Evolutionary conservation across 1,140 invertebrate genomes (phyloP).

Genomic region (Apocrypta bakeri): DNA sequence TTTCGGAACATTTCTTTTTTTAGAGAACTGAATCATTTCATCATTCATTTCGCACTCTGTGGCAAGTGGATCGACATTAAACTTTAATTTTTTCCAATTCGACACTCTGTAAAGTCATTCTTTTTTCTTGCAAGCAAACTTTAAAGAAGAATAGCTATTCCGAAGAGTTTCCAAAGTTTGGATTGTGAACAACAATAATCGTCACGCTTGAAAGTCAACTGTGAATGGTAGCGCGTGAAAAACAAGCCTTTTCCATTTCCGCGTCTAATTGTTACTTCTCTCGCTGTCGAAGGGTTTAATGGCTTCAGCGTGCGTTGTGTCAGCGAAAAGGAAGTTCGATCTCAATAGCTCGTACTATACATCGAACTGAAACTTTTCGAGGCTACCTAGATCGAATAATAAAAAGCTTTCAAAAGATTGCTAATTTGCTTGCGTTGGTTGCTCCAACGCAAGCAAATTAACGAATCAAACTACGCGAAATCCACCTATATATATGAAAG

Average conservation of each 20-base stretch:
- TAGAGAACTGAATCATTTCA: neutral
- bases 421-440: too few species aligned
- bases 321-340: constrained; percentile 36
- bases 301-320: constrained; percentile 1
- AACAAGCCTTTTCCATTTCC: constrained; percentile 67
- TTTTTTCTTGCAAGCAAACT: too few species aligned
- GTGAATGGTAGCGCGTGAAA: constrained; percentile 54
- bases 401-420: neutral
- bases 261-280: constrained; percentile 44
- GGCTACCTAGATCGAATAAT: constrained; percentile 12
- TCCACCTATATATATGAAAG: too few species aligned
- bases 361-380: neutral
- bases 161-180: constrained; percentile 6
- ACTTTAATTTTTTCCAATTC: neutral
- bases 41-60: neutral
- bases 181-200: constrained; percentile 37
- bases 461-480: too few species aligned
- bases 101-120: too few species aligned
- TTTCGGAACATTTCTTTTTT: neutral
- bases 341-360: constrained; percentile 9
- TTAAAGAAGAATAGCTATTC: too few species aligned
- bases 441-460: too few species aligned
- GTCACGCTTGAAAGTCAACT: constrained; percentile 45
- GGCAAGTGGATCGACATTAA: constrained; percentile 1
- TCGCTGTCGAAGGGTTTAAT: constrained; percentile 45